phyloP scores from a whole-genome alignment of 2,888 invertebrate genomes.

The Archaeoteleia sp. region DNA sequence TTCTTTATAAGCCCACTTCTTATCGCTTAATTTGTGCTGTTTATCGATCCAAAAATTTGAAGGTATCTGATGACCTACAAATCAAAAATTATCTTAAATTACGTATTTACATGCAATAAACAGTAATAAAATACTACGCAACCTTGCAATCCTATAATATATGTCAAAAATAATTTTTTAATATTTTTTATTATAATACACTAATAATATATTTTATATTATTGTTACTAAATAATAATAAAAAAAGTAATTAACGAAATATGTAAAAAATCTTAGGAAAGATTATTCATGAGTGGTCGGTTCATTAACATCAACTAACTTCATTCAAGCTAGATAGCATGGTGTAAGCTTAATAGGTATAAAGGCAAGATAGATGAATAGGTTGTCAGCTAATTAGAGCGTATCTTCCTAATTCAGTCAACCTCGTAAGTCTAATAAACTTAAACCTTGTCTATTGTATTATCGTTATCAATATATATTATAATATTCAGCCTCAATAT shows the following conservation, averaged over 20 bases:
- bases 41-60: background rate
- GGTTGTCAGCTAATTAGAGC: background rate
- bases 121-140: background rate
- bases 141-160: background rate
- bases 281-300: no score
- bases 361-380: background rate
- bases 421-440: background rate
- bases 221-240: no score
- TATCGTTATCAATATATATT: background rate
- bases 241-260: no score
- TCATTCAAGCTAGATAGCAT: background rate
- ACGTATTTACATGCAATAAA: no score
- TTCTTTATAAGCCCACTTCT: background rate
- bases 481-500: no score
- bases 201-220: no score
- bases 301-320: background rate
- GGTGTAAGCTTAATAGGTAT: background rate
- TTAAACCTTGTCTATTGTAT: background rate
- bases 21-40: background rate
- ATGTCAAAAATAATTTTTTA: no score
- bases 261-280: no score
- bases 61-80: background rate
- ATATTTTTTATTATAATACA: no score
- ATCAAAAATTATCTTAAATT: background rate
- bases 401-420: background rate